Conservation (phyloP, 2,888 invertebrate species). For the Cremastinae sp. region DNA sequence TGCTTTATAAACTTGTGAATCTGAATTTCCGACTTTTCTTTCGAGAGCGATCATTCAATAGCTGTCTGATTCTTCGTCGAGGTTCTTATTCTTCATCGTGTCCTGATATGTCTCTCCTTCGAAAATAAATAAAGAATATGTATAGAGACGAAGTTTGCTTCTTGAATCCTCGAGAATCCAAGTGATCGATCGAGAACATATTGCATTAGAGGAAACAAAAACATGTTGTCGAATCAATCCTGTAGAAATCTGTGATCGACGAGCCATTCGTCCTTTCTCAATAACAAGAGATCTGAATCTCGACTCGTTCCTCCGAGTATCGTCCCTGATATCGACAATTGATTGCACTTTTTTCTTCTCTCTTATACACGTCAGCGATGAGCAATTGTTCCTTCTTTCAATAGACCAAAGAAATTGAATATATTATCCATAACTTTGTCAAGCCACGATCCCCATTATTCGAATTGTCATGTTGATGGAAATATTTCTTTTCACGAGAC, state of each 20-base stretch:
- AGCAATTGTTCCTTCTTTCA: conserved; percentile 5
- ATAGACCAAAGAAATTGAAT: not conserved
- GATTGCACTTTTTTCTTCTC: conserved; percentile 14
- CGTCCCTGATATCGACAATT: conserved; percentile 31
- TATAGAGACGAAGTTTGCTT: no score
- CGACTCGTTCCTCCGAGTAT: conserved; percentile 2
- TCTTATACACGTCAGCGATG: not conserved
- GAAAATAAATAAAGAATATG: no score
- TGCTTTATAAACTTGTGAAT: not conserved
- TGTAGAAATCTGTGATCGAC: conserved; percentile 27
- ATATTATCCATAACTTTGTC: not conserved
- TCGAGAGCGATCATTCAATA: not conserved
- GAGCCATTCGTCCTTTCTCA: conserved; percentile 45
- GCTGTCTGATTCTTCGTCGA: conserved; percentile 8
- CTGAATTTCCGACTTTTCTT: not conserved
- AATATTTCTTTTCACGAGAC: no score
- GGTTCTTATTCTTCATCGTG: no score
- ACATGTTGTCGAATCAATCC: conserved; percentile 8
- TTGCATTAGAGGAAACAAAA: conserved; percentile 20
- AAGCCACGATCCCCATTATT: not conserved
- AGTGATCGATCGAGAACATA: conserved; percentile 36
- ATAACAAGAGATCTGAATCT: conserved; percentile 1
- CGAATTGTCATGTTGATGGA: no score
- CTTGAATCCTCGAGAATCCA: conserved; percentile 20
- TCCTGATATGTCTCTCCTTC: no score